Evolutionary conservation across 2,888 invertebrate species (phyloP).

Genomic region (Pyralis farinalis): DNA sequence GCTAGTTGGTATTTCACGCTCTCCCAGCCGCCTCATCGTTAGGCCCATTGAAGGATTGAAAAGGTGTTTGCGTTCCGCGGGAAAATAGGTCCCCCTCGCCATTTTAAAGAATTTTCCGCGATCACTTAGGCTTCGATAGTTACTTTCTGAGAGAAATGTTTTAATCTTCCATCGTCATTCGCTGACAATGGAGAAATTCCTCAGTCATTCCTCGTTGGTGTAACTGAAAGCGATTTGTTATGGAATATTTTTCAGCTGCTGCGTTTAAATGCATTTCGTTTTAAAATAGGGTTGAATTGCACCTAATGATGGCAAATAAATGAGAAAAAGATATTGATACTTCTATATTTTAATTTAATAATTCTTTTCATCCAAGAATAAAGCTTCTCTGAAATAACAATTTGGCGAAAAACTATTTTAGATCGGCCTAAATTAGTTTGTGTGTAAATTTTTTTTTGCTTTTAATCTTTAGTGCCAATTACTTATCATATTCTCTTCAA

Average conservation of each 20-base stretch:
- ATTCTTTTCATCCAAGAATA: not conserved
- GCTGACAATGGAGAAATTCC: slow-evolving; percentile 67
- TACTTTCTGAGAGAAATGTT: slow-evolving; percentile 70
- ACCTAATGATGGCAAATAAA: too few species aligned
- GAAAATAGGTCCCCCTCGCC: slow-evolving; percentile 75
- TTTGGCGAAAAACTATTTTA: too few species aligned
- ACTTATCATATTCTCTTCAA: slow-evolving; percentile 22
- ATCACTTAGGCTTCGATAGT: slow-evolving; percentile 80
- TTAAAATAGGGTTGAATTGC: slow-evolving; percentile 28
- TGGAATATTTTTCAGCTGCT: slow-evolving; percentile 23
- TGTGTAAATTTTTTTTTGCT: slow-evolving; percentile 1
- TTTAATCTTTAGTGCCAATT: not conserved
- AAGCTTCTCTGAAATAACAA: too few species aligned
- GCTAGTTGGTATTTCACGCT: slow-evolving; percentile 69
- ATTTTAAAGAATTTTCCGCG: slow-evolving; percentile 61
- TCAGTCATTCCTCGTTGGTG: slow-evolving; percentile 68
- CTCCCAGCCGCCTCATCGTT: slow-evolving; percentile 58
- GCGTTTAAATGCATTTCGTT: slow-evolving; percentile 34
- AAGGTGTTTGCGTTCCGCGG: slow-evolving; percentile 77
- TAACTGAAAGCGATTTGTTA: slow-evolving; percentile 42
- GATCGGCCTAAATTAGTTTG: not conserved
- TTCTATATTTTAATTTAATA: slow-evolving; percentile 5
- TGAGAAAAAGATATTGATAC: not conserved
- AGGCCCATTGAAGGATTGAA: slow-evolving; percentile 75
- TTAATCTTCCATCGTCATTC: slow-evolving; percentile 78